phyloP scores from a whole-genome alignment of 1,140 invertebrate genomes.

The Drusus annulatus region DNA sequence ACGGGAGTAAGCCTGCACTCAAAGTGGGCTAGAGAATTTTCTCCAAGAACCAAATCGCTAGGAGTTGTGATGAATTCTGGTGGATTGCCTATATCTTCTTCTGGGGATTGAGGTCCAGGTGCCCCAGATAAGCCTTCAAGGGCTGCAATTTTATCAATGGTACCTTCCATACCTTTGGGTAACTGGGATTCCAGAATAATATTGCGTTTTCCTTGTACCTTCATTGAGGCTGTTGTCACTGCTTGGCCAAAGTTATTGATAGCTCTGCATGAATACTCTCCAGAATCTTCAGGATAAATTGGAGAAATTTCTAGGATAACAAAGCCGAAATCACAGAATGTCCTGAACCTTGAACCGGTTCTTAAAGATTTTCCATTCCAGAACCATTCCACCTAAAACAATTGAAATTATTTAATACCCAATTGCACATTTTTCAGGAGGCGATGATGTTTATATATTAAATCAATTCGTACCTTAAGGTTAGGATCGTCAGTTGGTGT shows the following conservation, averaged over 20 bases:
- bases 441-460: background rate
- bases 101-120: constrained; percentile 75
- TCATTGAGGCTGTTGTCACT: constrained; percentile 92
- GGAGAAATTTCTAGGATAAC: constrained; percentile 95
- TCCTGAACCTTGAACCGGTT: constrained; percentile 91
- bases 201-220: constrained; percentile 91
- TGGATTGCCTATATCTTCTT: constrained; percentile 89
- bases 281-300: constrained; percentile 95
- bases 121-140: constrained; percentile 87
- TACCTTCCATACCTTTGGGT: constrained; percentile 93
- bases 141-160: constrained; percentile 94
- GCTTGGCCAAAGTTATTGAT: constrained; percentile 94
- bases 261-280: constrained; percentile 93
- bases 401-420: background rate
- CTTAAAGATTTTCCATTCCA: constrained; percentile 93
- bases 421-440: background rate
- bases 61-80: constrained; percentile 94
- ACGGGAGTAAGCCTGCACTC: constrained; percentile 92
- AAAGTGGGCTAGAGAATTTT: constrained; percentile 93
- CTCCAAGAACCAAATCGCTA: constrained; percentile 85
- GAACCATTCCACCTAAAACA: constrained; percentile 89
- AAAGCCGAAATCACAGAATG: constrained; percentile 96
- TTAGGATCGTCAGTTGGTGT: constrained; percentile 95
- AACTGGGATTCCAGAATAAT: constrained; percentile 94
- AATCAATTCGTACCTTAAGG: constrained; percentile 78